Evolutionary conservation across 2,113 vertebrate species (phyloP).

Genomic region (Spilogale gracilis): DNA sequence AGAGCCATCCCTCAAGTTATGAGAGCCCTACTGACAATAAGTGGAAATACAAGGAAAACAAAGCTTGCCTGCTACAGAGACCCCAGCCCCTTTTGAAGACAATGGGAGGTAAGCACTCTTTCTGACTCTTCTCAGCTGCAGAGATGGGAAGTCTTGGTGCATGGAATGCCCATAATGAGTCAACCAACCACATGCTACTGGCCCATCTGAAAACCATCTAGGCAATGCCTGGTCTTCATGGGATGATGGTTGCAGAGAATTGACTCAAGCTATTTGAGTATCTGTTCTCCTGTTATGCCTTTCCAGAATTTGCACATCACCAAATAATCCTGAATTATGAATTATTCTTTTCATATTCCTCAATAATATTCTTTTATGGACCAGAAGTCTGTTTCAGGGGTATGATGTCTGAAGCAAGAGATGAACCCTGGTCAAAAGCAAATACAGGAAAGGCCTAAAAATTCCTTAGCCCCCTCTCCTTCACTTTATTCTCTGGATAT

Average conservation of each 20-base stretch:
- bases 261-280: not conserved
- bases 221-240: not conserved
- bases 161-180: not conserved
- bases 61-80: not conserved
- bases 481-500: not conserved
- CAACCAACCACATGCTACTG: not conserved
- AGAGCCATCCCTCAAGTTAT: not conserved
- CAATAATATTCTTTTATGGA: not conserved
- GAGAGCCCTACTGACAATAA: not conserved
- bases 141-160: not conserved
- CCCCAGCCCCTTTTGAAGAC: not conserved
- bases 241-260: not conserved
- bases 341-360: not conserved
- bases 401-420: not conserved
- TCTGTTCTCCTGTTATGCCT: not conserved
- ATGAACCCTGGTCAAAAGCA: not conserved
- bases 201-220: not conserved
- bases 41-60: not conserved
- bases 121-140: not conserved
- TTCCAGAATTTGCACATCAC: not conserved
- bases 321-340: not conserved
- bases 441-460: not conserved
- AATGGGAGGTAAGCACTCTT: not conserved
- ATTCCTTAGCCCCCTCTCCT: not conserved
- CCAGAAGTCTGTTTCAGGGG: not conserved